Base-by-base conservation (phyloP, 2,797 vertebrate species). In the Lutjanus campechanus region DNA sequence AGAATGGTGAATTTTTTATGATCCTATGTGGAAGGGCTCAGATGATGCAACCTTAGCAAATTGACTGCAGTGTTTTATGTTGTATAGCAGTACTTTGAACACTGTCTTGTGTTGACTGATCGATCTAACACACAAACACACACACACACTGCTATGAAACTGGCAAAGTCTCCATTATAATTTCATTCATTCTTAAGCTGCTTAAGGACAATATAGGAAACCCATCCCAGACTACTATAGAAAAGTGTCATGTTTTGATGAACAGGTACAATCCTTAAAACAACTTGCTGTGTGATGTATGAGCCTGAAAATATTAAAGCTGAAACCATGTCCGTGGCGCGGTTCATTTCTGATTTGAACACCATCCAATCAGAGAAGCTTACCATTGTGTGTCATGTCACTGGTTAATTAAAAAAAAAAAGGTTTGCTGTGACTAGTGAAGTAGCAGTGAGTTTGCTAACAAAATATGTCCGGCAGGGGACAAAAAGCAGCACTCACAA, bases 1-100 rank as follows among this genome's bases (percentile, higher is more conserved):
- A 15, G 5, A 63, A 43, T 51, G 17, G 75, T 81, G 3, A 1
- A 55, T 61, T 46, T 89, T 77, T 74, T 19, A 79, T 85, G 66
- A 81, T 67, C 43, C 20, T 46, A 25, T 4, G 6, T 56, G 51
- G 51, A 67, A 59, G 64, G 40, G 0, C 60, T 81, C 25, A 29
- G 60, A 69, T 87, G 79, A 86, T 81, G 74, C 66, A 83, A 79
- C 55, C 53, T 61, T 55, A 73, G 60, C 72, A 83, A 83, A 73
- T 12, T 77, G 65, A 77, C 65, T 68, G 67, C 69, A 79, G 65
- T 55, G n/a, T 76, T 65, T 59, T 55, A 64, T 50, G 66, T 46
- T 69, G 68, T 71, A 64, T 36, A 9, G 43, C 8, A 46, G 64
- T 19, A 36, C 55, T 68, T 64, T 65, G 43, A 72, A 71, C 50